A percentile compares a stretch with the other conserved stretches of the same genome.
phyloP scores from a whole-genome alignment of 1,140 invertebrate genomes.

The Magallana gigas region DNA sequence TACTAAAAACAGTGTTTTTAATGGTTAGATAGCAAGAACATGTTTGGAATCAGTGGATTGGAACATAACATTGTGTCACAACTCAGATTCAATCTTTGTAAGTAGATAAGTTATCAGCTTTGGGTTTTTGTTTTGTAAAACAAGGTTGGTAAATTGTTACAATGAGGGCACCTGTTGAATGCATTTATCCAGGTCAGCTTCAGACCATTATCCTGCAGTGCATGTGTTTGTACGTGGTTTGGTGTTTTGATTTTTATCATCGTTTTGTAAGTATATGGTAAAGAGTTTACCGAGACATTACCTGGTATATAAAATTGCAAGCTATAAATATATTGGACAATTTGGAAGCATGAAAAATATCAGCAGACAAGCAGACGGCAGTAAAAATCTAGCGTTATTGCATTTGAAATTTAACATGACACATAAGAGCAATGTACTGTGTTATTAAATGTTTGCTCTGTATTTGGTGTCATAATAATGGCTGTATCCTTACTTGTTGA shows the following conservation, averaged over 20 bases:
- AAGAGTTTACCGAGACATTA: too few relatives aligned
- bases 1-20: background rate
- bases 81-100: slow-evolving; percentile 9
- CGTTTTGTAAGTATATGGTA: too few relatives aligned
- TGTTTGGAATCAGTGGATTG: slow-evolving; percentile 3
- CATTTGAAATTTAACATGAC: slow-evolving; percentile 25
- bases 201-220: background rate
- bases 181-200: slow-evolving; percentile 14
- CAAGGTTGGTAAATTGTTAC: background rate
- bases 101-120: slow-evolving; percentile 36
- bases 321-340: background rate
- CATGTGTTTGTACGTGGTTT: background rate
- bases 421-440: background rate
- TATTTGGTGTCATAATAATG: slow-evolving; percentile 6
- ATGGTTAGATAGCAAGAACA: background rate
- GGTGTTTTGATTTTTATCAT: too few relatives aligned
- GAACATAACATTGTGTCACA: slow-evolving; percentile 1
- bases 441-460: background rate
- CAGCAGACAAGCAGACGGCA: slow-evolving; percentile 14
- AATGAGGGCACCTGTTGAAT: background rate
- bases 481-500: background rate
- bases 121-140: slow-evolving; percentile 24
- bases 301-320: background rate
- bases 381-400: background rate
- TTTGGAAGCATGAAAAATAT: background rate